Percentiles rank a stretch among this genome's conserved stretches.
phyloP scores from a whole-genome alignment of 2,888 invertebrate genomes.

The Aspidiotus rigidus region DNA sequence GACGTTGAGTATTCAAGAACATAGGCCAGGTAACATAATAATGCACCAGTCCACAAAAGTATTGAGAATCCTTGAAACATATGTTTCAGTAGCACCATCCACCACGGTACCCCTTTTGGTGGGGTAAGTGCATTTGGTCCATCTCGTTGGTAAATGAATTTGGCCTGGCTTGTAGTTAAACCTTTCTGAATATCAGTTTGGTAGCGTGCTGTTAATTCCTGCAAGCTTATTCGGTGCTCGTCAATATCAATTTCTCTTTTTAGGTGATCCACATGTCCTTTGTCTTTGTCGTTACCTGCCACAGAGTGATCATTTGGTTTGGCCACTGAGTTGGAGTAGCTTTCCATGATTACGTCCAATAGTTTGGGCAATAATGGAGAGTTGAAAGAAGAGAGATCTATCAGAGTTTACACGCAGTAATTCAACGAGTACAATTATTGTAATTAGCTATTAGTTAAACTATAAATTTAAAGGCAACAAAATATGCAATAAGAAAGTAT shows the following conservation, averaged over 20 bases:
- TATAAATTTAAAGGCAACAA: no score
- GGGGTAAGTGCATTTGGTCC: constrained; percentile 67
- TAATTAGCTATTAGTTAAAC: no score
- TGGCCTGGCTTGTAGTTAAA: constrained; percentile 52
- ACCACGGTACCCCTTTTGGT: constrained; percentile 62
- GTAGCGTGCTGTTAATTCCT: constrained; percentile 43
- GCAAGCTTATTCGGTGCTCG: constrained; percentile 47
- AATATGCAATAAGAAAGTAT: background rate
- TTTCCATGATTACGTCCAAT: no score
- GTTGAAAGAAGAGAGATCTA: no score
- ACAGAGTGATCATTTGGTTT: background rate
- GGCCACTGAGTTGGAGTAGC: background rate
- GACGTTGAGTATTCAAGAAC: constrained; percentile 44
- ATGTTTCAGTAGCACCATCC: constrained; percentile 53
- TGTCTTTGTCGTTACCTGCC: constrained; percentile 15
- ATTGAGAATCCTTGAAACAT: constrained; percentile 66
- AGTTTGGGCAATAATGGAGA: no score
- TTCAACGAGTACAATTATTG: no score
- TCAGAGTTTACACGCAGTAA: no score
- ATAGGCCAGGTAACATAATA: constrained; percentile 59
- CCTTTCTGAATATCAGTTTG: constrained; percentile 48
- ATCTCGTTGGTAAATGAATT: constrained; percentile 50
- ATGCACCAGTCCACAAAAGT: constrained; percentile 67
- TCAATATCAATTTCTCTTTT: constrained; percentile 53
- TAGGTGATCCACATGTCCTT: constrained; percentile 45